phyloP scores from a whole-genome alignment of 2,113 vertebrate species.

The Felis chaus region DNA sequence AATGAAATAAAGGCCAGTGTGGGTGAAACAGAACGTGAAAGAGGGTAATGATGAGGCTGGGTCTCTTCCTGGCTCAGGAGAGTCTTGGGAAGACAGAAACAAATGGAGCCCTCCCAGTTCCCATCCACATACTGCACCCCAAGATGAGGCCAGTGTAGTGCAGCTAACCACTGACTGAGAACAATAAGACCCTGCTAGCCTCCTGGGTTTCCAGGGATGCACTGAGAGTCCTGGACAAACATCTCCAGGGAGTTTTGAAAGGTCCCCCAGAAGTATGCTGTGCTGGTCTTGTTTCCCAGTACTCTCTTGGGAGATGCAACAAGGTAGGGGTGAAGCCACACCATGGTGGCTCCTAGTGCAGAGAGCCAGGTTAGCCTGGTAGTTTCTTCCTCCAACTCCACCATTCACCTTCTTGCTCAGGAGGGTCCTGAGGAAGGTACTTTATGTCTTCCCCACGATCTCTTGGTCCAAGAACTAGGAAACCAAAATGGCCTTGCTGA shows the following conservation, averaged over 20 bases:
- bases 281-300: background rate
- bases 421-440: background rate
- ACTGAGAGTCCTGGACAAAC: background rate
- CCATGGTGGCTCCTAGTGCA: background rate
- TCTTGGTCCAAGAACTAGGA: background rate
- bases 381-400: background rate
- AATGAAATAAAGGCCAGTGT: background rate
- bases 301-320: background rate
- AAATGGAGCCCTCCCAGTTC: background rate
- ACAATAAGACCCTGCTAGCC: background rate
- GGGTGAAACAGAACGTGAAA: background rate
- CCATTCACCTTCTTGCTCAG: background rate
- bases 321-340: background rate
- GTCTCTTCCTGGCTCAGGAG: background rate
- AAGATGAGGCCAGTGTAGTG: background rate
- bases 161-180: background rate
- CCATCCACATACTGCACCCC: background rate
- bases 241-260: background rate
- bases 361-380: background rate
- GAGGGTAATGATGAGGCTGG: too few relatives aligned
- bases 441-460: background rate
- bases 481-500: background rate
- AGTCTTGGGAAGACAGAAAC: background rate
- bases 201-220: background rate
- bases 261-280: too few relatives aligned